Evolutionary conservation across 2,797 vertebrate genomes (phyloP).

Genomic region (Pyrrhura leucotis): DNA sequence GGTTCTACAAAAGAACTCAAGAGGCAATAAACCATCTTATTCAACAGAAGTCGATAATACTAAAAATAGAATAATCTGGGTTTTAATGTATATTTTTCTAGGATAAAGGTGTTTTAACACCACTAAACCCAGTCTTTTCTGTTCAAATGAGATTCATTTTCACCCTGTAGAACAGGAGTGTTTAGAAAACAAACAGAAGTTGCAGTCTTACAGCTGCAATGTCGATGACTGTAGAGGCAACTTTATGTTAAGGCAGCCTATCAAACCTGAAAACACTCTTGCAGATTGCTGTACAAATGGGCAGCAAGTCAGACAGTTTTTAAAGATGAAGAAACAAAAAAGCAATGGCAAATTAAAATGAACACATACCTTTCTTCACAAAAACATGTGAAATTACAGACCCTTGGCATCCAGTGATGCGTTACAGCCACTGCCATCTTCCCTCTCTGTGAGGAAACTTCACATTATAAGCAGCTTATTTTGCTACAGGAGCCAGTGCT

Average conservation of each 20-base stretch:
- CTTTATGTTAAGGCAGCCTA: not conserved
- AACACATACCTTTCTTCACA: constrained; percentile 58
- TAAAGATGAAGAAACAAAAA: not conserved
- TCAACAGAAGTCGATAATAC: not conserved
- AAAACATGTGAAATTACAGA: not conserved
- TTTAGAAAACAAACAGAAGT: not conserved
- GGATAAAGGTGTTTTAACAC: not conserved
- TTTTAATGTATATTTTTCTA: not conserved
- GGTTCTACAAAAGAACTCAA: not conserved
- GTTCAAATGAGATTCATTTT: not conserved
- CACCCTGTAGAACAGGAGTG: not conserved
- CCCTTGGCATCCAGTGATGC: not conserved
- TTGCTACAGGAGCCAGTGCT: not conserved
- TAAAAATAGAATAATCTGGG: not conserved
- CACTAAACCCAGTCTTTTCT: not conserved
- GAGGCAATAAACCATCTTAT: not conserved
- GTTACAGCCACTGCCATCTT: not conserved
- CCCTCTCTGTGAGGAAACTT: not conserved
- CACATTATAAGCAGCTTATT: not conserved
- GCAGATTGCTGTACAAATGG: not conserved
- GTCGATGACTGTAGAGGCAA: not conserved
- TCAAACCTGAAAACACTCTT: not conserved
- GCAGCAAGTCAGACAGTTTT: not conserved
- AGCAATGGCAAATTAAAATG: not conserved
- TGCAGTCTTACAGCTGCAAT: not conserved